Evolutionary conservation across 2,113 vertebrate species (phyloP).

Genomic region (Petroica traversi): DNA sequence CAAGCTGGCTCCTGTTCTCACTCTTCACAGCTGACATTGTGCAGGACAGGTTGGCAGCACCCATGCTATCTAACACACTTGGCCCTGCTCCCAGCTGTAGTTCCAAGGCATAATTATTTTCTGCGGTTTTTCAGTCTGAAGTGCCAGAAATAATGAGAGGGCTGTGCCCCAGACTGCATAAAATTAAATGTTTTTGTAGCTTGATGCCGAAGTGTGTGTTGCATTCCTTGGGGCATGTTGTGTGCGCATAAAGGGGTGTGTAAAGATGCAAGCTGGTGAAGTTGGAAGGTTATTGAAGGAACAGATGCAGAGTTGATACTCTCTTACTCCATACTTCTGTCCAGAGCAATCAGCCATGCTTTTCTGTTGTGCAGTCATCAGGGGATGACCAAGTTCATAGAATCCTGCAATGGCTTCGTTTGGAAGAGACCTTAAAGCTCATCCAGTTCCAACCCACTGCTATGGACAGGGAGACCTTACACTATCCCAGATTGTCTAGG

Average conservation of each 20-base stretch:
- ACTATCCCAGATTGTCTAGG: not conserved
- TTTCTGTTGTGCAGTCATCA: not conserved
- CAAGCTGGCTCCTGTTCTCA: not conserved
- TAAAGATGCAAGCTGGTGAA: not conserved
- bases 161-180: not conserved
- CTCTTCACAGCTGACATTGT: not conserved
- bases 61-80: not conserved
- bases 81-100: not conserved
- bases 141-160: not conserved
- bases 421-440: not conserved
- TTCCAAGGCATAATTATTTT: not conserved
- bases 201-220: not conserved
- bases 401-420: not conserved
- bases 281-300: not conserved
- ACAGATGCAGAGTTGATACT: not conserved
- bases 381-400: not conserved
- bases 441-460: not conserved
- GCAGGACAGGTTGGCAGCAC: not conserved
- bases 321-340: not conserved
- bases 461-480: not conserved
- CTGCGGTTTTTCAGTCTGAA: not conserved
- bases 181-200: not conserved
- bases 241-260: not conserved
- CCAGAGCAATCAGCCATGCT: not conserved
- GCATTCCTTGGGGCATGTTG: not conserved